Evolutionary conservation across 2,888 invertebrate genomes (phyloP).

Genomic region (Eulithis testata): DNA sequence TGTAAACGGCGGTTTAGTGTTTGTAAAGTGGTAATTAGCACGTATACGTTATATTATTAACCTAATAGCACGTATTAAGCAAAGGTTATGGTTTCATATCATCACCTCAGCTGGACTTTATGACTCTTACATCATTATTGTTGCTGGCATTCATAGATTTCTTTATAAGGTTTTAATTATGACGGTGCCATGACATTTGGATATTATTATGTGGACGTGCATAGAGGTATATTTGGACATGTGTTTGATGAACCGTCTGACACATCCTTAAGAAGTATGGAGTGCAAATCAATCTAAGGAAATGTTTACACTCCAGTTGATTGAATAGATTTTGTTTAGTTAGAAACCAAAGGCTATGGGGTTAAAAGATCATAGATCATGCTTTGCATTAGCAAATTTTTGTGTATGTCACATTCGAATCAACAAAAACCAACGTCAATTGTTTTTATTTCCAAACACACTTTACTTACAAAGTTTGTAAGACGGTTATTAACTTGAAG

Average conservation of each 20-base stretch:
- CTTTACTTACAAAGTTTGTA: background rate
- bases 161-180: background rate
- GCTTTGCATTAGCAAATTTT: too few relatives aligned
- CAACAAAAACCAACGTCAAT: too few relatives aligned
- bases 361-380: too few relatives aligned
- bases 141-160: background rate
- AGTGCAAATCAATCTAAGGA: too few relatives aligned
- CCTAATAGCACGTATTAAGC: constrained; percentile 48
- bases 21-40: constrained; percentile 51
- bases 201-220: too few relatives aligned
- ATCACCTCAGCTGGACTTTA: constrained; percentile 34
- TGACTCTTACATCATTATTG: constrained; percentile 19
- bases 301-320: too few relatives aligned
- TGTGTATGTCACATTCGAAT: too few relatives aligned
- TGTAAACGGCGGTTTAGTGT: constrained; percentile 38
- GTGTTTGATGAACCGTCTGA: too few relatives aligned
- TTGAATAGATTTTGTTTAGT: too few relatives aligned
- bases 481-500: background rate
- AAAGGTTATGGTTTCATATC: constrained; percentile 44
- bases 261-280: too few relatives aligned
- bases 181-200: background rate
- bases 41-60: constrained; percentile 51
- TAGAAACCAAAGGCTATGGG: too few relatives aligned
- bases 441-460: background rate
- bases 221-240: too few relatives aligned